phyloP scores from a whole-genome alignment of 2,888 invertebrate species.

The Nomada ruficornis region DNA sequence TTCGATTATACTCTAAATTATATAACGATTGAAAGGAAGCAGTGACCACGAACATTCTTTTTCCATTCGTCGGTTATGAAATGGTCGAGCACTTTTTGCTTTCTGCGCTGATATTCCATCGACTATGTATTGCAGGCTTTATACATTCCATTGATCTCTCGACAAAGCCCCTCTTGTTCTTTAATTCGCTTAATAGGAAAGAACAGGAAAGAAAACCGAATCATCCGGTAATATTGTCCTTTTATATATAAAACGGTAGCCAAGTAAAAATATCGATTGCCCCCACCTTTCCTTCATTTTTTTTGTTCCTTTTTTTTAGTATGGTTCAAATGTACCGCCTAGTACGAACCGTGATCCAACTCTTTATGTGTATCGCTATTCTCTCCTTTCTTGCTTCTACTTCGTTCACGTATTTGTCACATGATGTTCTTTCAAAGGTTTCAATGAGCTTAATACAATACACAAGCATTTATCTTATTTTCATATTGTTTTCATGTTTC shows the following conservation, averaged over 20 bases:
- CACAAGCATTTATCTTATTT: not conserved
- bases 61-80: conserved; percentile 60
- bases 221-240: conserved; percentile 67
- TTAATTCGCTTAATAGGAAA: conserved; percentile 70
- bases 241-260: conserved; percentile 60
- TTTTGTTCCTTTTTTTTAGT: conserved; percentile 7
- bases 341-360: not conserved
- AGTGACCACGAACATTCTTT: conserved; percentile 61
- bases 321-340: not conserved
- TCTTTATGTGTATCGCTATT: not conserved
- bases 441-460: not conserved
- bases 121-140: conserved; percentile 66
- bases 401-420: not conserved
- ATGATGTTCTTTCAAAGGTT: not conserved
- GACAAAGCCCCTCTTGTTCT: conserved; percentile 71
- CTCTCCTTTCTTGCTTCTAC: not conserved
- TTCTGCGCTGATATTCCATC: conserved; percentile 68
- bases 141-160: conserved; percentile 69
- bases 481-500: too few relatives aligned
- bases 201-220: conserved; percentile 70
- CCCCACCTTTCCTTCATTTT: not conserved
- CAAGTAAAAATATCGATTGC: conserved; percentile 44
- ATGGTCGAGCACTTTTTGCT: conserved; percentile 62
- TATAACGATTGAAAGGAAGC: conserved; percentile 54
- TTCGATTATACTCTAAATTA: conserved; percentile 41